A percentile compares a stretch with the other conserved stretches of the same genome.
Evolutionary conservation across 2,113 vertebrate species (phyloP).

Genomic region (Phrynosoma platyrhinos): DNA sequence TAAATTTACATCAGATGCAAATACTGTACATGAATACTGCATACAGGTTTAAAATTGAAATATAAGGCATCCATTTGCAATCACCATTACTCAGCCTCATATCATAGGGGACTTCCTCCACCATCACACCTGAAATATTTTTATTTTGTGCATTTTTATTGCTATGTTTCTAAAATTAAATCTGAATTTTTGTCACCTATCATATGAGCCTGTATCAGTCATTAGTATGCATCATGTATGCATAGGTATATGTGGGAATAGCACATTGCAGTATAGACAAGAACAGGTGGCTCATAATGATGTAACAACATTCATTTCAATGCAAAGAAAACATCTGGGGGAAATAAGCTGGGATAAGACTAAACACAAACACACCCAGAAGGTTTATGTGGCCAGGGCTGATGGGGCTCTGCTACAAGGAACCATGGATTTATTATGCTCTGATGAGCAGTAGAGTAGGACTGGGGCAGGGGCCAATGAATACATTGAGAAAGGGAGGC

Average conservation of each 20-base stretch:
- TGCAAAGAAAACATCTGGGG: background rate
- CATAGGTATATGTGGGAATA: background rate
- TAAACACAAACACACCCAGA: background rate
- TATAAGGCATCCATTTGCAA: background rate
- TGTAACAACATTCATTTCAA: background rate
- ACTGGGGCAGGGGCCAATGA: background rate
- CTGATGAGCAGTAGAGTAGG: no score
- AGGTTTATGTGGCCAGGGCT: background rate
- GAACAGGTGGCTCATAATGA: background rate
- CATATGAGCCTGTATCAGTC: background rate
- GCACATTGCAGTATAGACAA: background rate
- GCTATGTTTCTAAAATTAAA: background rate
- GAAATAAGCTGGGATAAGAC: background rate
- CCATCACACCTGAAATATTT: background rate
- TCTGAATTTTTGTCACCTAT: background rate
- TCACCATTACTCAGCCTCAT: background rate
- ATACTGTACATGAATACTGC: background rate
- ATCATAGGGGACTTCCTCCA: background rate
- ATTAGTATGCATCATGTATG: background rate
- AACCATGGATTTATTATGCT: background rate
- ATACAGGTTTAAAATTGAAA: background rate
- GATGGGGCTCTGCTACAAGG: background rate
- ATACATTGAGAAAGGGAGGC: background rate
- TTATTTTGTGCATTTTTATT: background rate
- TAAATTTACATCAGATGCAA: background rate